Percentiles rank a stretch among this genome's conserved stretches.
Evolutionary conservation across 2,888 invertebrate species (phyloP).

Genomic region (Odontocerum albicorne): DNA sequence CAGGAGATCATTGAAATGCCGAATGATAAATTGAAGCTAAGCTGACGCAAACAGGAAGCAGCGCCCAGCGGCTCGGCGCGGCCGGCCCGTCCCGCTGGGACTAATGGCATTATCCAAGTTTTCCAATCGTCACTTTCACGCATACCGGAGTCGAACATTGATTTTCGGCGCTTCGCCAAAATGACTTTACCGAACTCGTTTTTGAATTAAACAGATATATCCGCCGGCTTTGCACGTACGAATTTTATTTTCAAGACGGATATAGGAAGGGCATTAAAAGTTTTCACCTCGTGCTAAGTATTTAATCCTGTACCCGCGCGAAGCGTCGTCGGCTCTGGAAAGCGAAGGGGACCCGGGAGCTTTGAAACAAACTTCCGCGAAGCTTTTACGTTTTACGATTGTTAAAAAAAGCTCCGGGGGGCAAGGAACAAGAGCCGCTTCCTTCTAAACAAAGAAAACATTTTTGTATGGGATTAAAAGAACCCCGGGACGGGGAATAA

Average conservation of each 20-base stretch:
- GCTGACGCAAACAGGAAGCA: too few relatives aligned
- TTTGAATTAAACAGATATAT: constrained; percentile 14
- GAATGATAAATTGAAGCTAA: too few relatives aligned
- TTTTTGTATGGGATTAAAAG: constrained; percentile 32
- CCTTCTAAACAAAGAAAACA: constrained; percentile 34
- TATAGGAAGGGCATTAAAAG: constrained; percentile 36
- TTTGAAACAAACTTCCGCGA: constrained; percentile 25
- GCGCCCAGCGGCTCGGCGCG: too few relatives aligned
- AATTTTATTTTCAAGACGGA: constrained; percentile 33
- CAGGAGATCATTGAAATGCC: too few relatives aligned
- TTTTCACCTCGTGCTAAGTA: constrained; percentile 34
- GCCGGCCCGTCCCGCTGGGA: too few relatives aligned
- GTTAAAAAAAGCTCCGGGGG: constrained; percentile 29
- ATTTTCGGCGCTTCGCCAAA: constrained; percentile 2
- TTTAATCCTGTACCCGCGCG: constrained; percentile 35
- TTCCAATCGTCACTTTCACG: not conserved
- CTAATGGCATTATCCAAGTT: too few relatives aligned
- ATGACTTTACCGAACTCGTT: not conserved
- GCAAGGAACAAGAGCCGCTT: constrained; percentile 18
- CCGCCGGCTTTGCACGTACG: constrained; percentile 26
- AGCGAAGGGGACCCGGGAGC: constrained; percentile 18
- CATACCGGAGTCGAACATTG: not conserved
- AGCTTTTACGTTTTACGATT: constrained; percentile 34
- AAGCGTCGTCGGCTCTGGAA: constrained; percentile 12
- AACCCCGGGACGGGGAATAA: constrained; percentile 32